These are phyloP conservation scores for Neotoxoptera formosana DNA, from an alignment of 1,140 invertebrate genomes.

Conservation along the genomic window DNA sequence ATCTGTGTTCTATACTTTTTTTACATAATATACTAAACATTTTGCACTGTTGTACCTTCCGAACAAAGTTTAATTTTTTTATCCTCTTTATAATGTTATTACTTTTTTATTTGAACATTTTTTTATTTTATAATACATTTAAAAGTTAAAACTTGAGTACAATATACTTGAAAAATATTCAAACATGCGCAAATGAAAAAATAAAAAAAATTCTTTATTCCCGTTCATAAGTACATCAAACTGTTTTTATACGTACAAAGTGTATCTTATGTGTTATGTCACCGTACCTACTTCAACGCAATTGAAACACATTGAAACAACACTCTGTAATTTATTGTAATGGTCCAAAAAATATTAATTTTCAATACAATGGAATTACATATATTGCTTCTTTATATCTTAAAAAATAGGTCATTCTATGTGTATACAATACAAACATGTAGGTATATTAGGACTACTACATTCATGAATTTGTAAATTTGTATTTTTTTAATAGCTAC, in stretches of 20 bases:
- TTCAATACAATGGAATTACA: background rate
- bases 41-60: background rate
- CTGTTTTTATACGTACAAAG: background rate
- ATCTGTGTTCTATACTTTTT: background rate
- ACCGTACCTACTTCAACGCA: background rate
- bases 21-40: background rate
- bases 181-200: background rate
- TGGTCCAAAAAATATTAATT: background rate
- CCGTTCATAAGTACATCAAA: background rate
- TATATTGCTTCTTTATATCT: background rate
- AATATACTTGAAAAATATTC: background rate
- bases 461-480: background rate
- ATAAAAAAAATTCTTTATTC: background rate
- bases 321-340: too few relatives aligned
- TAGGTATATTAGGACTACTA: background rate
- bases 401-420: background rate
- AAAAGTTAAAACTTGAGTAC: background rate
- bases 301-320: too few relatives aligned
- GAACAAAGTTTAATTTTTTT: background rate
- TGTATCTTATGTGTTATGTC: background rate
- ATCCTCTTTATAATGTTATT: background rate
- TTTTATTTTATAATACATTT: conserved; percentile 6
- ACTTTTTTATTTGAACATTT: background rate
- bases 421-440: too few relatives aligned
- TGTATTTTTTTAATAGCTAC: background rate